phyloP scores from a whole-genome alignment of 2,113 vertebrate species.

The Pycnonotus jocosus region DNA sequence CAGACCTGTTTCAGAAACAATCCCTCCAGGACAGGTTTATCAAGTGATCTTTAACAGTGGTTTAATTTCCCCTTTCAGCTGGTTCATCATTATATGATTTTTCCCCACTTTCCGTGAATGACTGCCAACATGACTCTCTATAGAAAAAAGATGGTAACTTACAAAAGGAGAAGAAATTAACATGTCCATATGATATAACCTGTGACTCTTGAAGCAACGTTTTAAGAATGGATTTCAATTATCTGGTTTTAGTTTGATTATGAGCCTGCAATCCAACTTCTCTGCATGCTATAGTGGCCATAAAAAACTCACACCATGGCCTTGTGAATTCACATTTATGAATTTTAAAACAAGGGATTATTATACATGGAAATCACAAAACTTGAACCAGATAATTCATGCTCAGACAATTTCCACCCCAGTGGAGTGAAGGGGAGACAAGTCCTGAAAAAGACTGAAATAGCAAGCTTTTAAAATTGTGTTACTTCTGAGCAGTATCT shows the following conservation, averaged over 20 bases:
- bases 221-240: neutral
- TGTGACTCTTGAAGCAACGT: neutral
- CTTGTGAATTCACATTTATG: neutral
- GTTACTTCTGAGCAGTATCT: neutral
- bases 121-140: neutral
- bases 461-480: neutral
- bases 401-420: neutral
- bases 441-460: neutral
- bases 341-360: neutral
- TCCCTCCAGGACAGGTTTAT: neutral
- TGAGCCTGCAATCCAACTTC: neutral
- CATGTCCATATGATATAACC: neutral
- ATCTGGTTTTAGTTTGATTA: neutral
- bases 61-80: constrained; percentile 20
- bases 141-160: neutral
- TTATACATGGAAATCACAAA: neutral
- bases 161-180: neutral
- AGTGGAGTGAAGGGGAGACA: neutral
- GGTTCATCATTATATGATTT: neutral
- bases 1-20: neutral
- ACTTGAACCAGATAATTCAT: neutral
- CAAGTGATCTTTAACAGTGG: neutral
- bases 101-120: neutral
- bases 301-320: neutral
- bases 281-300: neutral